Conservation (phyloP, 2,797 vertebrate species). For the Synaphobranchus kaupii region DNA sequence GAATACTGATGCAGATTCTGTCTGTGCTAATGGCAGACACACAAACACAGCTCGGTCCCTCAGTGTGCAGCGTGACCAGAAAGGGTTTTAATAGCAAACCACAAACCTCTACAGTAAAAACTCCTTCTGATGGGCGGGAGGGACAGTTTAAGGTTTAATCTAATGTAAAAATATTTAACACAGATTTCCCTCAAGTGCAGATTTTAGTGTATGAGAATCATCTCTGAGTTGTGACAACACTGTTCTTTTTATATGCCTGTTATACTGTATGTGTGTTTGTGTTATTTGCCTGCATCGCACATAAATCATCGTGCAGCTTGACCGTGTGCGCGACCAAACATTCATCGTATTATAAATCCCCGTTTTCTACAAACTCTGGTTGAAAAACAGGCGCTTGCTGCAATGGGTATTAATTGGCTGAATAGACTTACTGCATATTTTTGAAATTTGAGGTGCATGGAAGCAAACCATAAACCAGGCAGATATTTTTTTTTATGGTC, state of each 20-base stretch:
- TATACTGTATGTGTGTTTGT: not conserved
- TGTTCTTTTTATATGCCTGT: not conserved
- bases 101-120: not conserved
- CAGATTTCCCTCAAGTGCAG: not conserved
- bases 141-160: not conserved
- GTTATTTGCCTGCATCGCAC: not conserved
- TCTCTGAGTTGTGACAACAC: not conserved
- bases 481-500: not conserved
- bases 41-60: not conserved
- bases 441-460: not conserved
- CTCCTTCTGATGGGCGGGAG: not conserved
- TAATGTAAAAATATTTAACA: not conserved
- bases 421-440: constrained; percentile 10
- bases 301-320: not conserved
- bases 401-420: not conserved
- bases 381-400: not conserved
- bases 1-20: constrained; percentile 87
- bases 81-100: not conserved
- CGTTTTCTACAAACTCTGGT: not conserved
- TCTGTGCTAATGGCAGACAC: constrained; percentile 65
- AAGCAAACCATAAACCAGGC: not conserved
- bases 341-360: not conserved
- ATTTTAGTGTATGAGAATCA: not conserved
- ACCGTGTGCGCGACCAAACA: not conserved
- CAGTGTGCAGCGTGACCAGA: not conserved